These are phyloP conservation scores for Pseudoatta argentina DNA, from an alignment of 1,140 invertebrate species.

Conservation along the genomic window DNA sequence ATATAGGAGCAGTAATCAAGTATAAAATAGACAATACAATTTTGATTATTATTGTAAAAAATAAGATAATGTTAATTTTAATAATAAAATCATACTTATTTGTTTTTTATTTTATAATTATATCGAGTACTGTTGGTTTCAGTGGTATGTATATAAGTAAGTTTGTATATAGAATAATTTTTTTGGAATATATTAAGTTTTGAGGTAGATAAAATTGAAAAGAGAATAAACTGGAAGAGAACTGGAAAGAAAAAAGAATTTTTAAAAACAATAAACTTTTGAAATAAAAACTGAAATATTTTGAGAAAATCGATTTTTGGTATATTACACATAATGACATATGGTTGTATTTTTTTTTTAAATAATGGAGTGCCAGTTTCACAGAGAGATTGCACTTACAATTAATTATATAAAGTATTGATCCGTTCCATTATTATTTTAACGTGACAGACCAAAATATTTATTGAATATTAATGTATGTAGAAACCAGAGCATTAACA, in stretches of 20 bases:
- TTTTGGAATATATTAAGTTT: conserved; percentile 2
- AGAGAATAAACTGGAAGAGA: neutral
- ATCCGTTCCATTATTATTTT: neutral
- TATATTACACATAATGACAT: neutral
- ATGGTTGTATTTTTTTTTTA: too few relatives aligned
- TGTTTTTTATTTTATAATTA: neutral
- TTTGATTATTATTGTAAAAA: conserved; percentile 18
- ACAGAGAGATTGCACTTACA: too few relatives aligned
- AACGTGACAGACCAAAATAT: neutral
- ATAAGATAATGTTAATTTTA: neutral
- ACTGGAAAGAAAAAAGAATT: neutral
- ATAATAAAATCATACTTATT: conserved; percentile 1
- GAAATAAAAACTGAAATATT: neutral
- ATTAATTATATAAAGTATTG: neutral
- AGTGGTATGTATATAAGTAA: too few relatives aligned
- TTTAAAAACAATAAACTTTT: neutral
- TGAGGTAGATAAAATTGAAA: neutral
- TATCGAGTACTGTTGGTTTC: neutral
- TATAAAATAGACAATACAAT: neutral
- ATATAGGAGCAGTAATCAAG: neutral
- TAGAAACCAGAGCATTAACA: conserved; percentile 16
- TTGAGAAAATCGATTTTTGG: neutral
- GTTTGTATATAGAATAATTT: neutral
- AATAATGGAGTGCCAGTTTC: too few relatives aligned
- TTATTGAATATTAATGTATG: conserved; percentile 19